Conservation (phyloP, 2,113 vertebrate species). For the Nipponia nippon region DNA sequence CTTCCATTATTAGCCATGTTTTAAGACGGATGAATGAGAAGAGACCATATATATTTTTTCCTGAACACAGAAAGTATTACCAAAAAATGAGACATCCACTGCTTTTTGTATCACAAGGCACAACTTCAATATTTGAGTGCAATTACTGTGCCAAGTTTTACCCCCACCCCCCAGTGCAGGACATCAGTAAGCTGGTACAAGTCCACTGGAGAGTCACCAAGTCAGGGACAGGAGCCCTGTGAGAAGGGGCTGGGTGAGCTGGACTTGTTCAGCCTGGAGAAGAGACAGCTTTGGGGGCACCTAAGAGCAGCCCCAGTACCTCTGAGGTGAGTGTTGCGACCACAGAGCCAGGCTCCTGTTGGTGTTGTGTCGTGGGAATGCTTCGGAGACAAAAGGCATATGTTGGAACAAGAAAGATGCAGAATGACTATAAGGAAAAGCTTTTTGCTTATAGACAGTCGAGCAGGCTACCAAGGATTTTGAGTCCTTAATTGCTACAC, state of each 20-base stretch:
- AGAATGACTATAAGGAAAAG: background rate
- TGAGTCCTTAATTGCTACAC: background rate
- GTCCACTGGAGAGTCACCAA: background rate
- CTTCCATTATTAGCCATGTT: background rate
- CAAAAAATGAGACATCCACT: background rate
- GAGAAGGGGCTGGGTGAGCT: background rate
- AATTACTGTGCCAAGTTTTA: background rate
- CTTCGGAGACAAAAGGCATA: background rate
- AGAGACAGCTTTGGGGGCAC: background rate
- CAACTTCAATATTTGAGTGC: background rate
- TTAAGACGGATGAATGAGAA: background rate
- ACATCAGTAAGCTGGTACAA: background rate
- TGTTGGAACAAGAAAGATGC: background rate
- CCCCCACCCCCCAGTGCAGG: background rate
- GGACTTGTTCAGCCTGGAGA: background rate
- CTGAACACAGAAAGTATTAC: background rate
- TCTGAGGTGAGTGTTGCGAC: background rate
- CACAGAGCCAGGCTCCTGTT: background rate
- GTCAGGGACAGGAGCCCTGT: background rate
- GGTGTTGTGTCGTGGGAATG: fast-evolving
- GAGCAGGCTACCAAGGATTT: background rate
- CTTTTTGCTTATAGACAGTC: background rate
- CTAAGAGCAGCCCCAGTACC: background rate
- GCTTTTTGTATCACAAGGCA: background rate
- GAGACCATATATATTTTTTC: background rate